phyloP scores from a whole-genome alignment of 1,140 invertebrate species.

The Apis dorsata region DNA sequence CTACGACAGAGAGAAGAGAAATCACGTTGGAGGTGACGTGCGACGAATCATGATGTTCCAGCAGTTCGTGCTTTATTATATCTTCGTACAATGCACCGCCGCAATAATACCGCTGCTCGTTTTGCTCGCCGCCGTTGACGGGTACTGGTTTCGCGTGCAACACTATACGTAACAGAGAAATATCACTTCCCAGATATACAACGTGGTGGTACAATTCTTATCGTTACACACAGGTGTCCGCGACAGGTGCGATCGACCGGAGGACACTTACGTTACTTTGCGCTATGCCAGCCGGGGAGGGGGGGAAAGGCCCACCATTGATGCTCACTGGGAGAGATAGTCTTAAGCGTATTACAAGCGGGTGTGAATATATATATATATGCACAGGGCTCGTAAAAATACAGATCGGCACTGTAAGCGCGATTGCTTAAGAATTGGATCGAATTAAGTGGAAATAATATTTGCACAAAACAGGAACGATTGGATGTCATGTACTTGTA shows the following conservation, averaged over 20 bases:
- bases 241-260: not conserved
- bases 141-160: conserved; percentile 48
- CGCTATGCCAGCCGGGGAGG: not conserved
- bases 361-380: not conserved
- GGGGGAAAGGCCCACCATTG: not conserved
- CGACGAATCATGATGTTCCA: conserved; percentile 67
- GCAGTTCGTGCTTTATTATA: conserved; percentile 74
- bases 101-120: conserved; percentile 50
- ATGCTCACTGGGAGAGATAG: not conserved
- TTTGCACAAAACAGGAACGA: conserved; percentile 18
- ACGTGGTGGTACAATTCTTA: conserved; percentile 40
- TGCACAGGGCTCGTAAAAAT: conserved; percentile 8
- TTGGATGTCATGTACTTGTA: no score
- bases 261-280: not conserved
- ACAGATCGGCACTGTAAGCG: not conserved
- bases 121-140: conserved; percentile 45
- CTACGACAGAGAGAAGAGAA: conserved; percentile 62
- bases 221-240: conserved; percentile 16
- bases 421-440: conserved; percentile 11
- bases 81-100: conserved; percentile 71
- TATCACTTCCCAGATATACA: conserved; percentile 48
- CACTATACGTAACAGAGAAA: conserved; percentile 32
- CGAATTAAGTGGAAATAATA: not conserved
- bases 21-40: conserved; percentile 67
- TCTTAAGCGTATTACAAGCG: conserved; percentile 20